Conservation (phyloP, 2,797 vertebrate genomes). For the Sebastes ruberrimus region DNA sequence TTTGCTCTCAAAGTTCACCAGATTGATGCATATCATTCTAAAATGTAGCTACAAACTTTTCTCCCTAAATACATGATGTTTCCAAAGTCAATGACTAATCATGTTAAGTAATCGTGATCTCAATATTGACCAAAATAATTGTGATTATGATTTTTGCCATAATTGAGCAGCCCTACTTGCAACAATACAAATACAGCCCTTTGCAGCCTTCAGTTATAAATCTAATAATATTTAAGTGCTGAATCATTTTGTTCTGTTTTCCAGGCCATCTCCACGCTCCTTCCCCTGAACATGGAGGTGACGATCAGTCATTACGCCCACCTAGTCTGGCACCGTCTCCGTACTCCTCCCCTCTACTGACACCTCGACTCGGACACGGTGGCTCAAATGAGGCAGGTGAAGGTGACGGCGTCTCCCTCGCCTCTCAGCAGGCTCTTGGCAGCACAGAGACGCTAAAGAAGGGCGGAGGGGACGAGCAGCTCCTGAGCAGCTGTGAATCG, state of each 20-base stretch:
- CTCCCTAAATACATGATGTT: too few species aligned
- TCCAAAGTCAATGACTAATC: too few species aligned
- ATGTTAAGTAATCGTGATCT: too few species aligned
- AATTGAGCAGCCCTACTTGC: too few species aligned
- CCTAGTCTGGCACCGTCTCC: conserved; percentile 83
- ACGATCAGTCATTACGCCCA: conserved; percentile 78
- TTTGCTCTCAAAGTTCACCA: too few species aligned
- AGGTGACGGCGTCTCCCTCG: conserved; percentile 36
- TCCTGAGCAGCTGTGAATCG: conserved; percentile 94
- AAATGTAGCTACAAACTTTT: too few species aligned
- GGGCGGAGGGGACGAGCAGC: conserved; percentile 80
- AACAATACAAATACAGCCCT: not conserved
- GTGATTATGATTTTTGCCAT: too few species aligned
- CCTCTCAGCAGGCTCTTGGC: conserved; percentile 71
- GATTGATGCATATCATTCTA: too few species aligned
- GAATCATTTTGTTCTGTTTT: conserved; percentile 13
- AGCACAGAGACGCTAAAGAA: conserved; percentile 84
- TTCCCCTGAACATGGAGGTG: conserved; percentile 73
- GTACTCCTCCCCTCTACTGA: conserved; percentile 77
- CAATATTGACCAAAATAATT: too few species aligned
- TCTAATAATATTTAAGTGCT: not conserved
- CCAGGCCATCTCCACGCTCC: conserved; percentile 61
- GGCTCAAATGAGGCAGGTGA: conserved; percentile 52
- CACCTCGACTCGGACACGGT: conserved; percentile 60
- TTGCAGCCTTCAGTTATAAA: not conserved